These are phyloP conservation scores for Lophotriccus pileatus DNA, from an alignment of 2,797 vertebrate genomes.

Conservation along the genomic window DNA sequence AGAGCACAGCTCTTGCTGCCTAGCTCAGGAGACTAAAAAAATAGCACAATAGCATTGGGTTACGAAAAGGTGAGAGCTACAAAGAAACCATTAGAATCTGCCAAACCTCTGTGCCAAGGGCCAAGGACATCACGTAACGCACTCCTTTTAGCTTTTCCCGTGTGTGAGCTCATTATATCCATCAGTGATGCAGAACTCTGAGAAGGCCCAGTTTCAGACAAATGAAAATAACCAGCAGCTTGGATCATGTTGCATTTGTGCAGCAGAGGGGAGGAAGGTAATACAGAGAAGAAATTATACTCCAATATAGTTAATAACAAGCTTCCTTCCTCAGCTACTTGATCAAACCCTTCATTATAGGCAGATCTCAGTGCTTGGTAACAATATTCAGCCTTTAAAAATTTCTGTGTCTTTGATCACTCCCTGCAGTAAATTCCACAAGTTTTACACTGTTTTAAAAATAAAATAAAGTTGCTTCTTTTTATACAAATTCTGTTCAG, in stretches of 20 bases:
- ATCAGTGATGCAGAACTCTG: neutral
- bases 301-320: neutral
- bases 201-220: neutral
- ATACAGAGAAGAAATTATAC: neutral
- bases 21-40: neutral
- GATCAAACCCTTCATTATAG: neutral
- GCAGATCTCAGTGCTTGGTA: neutral
- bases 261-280: neutral
- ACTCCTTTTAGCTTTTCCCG: slow-evolving; percentile 15
- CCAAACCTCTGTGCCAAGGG: neutral
- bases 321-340: neutral
- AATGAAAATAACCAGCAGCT: neutral
- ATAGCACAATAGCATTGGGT: neutral
- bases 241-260: neutral
- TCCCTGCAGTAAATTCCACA: neutral
- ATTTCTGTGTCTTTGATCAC: neutral
- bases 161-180: neutral
- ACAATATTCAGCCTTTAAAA: neutral
- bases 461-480: neutral
- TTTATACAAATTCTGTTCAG: neutral
- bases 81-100: neutral
- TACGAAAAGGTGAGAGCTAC: neutral
- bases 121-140: neutral
- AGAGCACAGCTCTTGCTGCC: neutral
- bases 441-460: neutral